Conservation (phyloP, 2,113 vertebrate genomes). For the Daphoenositta chrysoptera region DNA sequence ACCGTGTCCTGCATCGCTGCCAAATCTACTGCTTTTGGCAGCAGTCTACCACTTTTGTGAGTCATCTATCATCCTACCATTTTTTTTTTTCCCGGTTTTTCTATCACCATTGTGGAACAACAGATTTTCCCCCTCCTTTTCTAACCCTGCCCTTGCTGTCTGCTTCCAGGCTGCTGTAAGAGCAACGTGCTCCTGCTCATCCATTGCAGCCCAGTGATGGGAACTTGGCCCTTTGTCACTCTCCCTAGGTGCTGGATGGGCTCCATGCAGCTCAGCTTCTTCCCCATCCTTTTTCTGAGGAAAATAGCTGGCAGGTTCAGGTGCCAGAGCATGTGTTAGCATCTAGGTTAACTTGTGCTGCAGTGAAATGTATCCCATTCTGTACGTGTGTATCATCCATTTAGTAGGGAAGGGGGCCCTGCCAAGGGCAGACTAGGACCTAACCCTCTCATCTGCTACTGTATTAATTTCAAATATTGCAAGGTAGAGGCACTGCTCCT, state of each 20-base stretch:
- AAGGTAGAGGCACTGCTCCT: not conserved
- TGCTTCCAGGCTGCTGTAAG: slow-evolving; percentile 1
- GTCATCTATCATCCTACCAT: slow-evolving; percentile 36
- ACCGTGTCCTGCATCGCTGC: not conserved
- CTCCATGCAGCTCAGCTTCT: not conserved
- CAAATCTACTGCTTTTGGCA: slow-evolving; percentile 49
- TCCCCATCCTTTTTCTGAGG: not conserved
- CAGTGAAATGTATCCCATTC: not conserved
- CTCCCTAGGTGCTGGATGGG: not conserved
- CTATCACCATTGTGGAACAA: not conserved
- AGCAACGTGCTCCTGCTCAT: not conserved
- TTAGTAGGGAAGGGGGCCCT: not conserved
- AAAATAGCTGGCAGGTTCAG: not conserved
- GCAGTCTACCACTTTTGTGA: slow-evolving; percentile 34
- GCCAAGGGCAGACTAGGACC: not conserved
- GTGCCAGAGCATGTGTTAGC: not conserved
- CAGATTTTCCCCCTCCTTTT: slow-evolving; percentile 29
- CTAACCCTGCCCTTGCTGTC: not conserved
- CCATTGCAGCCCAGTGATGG: not conserved
- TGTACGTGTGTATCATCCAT: not conserved
- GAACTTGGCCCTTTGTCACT: not conserved
- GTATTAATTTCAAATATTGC: not conserved
- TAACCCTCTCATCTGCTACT: not conserved
- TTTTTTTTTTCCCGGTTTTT: slow-evolving; percentile 16
- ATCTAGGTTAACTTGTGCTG: not conserved